Evolutionary conservation across 2,113 vertebrate species (phyloP).

Genomic region (Carlito syrichta): DNA sequence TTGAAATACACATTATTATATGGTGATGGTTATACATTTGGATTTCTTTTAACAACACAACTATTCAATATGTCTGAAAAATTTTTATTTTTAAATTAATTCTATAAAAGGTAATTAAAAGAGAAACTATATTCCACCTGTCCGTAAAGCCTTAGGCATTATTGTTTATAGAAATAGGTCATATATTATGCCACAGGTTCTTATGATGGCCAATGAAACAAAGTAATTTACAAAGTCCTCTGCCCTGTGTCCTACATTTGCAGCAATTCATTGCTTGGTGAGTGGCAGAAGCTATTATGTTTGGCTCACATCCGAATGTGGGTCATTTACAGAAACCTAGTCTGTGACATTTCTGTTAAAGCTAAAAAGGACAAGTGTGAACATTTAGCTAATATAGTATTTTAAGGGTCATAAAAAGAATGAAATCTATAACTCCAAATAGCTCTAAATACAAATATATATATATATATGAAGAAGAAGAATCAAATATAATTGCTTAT

Average conservation of each 20-base stretch:
- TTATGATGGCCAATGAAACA: slow-evolving; percentile 82
- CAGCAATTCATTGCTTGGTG: slow-evolving; percentile 80
- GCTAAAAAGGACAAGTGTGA: slow-evolving; percentile 76
- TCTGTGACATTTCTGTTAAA: slow-evolving; percentile 72
- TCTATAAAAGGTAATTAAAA: slow-evolving; percentile 90
- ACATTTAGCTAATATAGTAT: slow-evolving; percentile 48
- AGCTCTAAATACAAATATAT: neutral
- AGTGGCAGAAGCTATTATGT: slow-evolving; percentile 89
- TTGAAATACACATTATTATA: neutral
- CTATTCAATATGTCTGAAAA: neutral
- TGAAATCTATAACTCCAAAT: neutral
- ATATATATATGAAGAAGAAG: neutral
- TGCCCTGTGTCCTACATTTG: slow-evolving; percentile 88
- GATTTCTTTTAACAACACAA: neutral
- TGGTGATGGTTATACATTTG: neutral
- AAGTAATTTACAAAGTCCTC: slow-evolving; percentile 86
- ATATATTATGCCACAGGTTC: slow-evolving; percentile 85
- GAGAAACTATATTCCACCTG: slow-evolving; percentile 85
- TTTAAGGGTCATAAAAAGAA: slow-evolving; percentile 32
- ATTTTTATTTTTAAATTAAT: slow-evolving; percentile 47
- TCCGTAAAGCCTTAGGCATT: slow-evolving; percentile 81
- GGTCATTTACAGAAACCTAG: slow-evolving; percentile 84
- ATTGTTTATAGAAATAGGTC: slow-evolving; percentile 84
- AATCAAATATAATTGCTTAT: neutral
- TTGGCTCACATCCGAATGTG: slow-evolving; percentile 85